Evolutionary conservation across 2,888 invertebrate species (phyloP).

Genomic region (Drosophila silvestris): DNA sequence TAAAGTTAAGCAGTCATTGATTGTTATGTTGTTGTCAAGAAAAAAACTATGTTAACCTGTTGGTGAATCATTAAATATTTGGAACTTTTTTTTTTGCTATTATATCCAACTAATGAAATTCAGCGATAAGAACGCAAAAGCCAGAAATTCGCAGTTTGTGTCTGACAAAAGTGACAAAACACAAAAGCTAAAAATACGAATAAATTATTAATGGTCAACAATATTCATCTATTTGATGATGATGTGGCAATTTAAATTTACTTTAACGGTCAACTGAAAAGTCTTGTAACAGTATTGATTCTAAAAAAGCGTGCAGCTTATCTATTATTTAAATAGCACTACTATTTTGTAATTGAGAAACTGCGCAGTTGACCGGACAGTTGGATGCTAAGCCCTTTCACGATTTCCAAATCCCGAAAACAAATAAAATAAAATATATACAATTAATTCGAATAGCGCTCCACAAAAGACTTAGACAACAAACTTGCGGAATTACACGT

Average conservation of each 20-base stretch:
- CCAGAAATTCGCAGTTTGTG: constrained; percentile 30
- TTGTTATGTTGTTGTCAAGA: constrained; percentile 49
- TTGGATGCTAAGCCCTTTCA: constrained; percentile 54
- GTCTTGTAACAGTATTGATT: constrained; percentile 15
- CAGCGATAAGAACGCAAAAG: constrained; percentile 29
- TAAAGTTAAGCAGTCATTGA: constrained; percentile 10
- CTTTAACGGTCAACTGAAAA: constrained; percentile 27
- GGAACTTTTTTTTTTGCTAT: constrained; percentile 39
- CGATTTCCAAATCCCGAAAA: constrained; percentile 42
- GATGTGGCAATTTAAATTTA: constrained; percentile 42
- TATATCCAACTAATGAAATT: constrained; percentile 29
- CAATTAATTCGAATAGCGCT: constrained; percentile 2
- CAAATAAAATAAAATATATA: constrained; percentile 1
- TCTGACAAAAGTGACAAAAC: constrained; percentile 33
- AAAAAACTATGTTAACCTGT: constrained; percentile 54
- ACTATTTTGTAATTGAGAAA: constrained; percentile 60
- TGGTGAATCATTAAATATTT: constrained; percentile 60
- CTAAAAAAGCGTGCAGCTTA: constrained; percentile 55
- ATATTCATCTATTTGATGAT: constrained; percentile 19
- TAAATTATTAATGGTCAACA: constrained; percentile 31
- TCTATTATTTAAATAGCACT: constrained; percentile 65
- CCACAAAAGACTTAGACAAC: constrained; percentile 53
- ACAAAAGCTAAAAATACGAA: constrained; percentile 11
- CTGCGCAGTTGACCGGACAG: constrained; percentile 61
- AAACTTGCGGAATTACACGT: constrained; percentile 56